Evolutionary conservation across 37 sponge, comb jelly and placozoan species (phyloP), one percentile per base, ranked within the genome.

Genomic region (Chondrilla cf. caribensis): DNA sequence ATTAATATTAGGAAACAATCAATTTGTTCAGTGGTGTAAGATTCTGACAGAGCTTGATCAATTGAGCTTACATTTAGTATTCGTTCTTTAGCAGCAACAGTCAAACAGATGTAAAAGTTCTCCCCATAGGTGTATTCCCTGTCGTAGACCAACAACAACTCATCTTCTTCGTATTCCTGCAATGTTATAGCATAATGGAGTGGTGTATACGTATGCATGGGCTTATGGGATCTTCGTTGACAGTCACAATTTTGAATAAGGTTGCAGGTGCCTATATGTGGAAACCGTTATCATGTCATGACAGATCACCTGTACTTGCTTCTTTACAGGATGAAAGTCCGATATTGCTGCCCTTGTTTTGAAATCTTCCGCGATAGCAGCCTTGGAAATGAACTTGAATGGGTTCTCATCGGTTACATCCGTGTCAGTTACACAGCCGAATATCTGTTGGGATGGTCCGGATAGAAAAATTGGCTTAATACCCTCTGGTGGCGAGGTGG

Each of bases 51-150:
- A n/a, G n/a, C n/a, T n/a, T n/a, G n/a, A n/a, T n/a, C n/a, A n/a
- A n/a, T n/a, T n/a, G n/a, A 47, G 62, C 83, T 54, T 84, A 95
- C 95, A 84, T 95, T 86, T 6, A 94, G 72, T n/a, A 96, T 32
- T 33, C 58, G 57, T 40, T 94, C 98, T 60, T 93, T 98, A 24
- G 96, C 98, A 58, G 80, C 92, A 42, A 93, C 98, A 43, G 96
- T 95, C 67, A 95, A 31, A 78, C 96, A 98, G 58, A 98, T 55
- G 73, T 89, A 90, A 72, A 95, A 98, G 77, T 98, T 98, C 80
- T 98, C 84, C 77, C 94, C 98, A 80, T 91, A 98, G 43, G 84
- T 90, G 86, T 83, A 98, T 64, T 95, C 98, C 38, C 81, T 84
- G 62, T 98, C 98, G 79, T 93, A 95, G 26, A 98, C 90, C 35